Base-by-base conservation (phyloP, 2,888 invertebrate species). In the Apamea monoglypha region DNA sequence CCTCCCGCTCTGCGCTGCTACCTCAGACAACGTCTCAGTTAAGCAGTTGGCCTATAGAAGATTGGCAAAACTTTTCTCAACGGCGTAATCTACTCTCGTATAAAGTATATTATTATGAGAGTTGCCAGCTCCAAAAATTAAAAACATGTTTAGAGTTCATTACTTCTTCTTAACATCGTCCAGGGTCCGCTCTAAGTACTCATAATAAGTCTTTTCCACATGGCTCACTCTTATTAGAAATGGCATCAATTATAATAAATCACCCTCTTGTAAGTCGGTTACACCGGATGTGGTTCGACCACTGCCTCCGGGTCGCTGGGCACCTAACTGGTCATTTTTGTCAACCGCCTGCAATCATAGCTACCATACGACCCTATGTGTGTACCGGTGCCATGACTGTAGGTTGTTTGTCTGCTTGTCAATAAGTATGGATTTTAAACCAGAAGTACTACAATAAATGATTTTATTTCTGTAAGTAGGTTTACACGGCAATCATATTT, bases 321-420 rank as follows among this genome's bases (percentile, higher is more conserved):
- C 89, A 90, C 80, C 80, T 87, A 90, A 92, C 92, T 90, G 89
- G 90, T 91, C 85, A 91, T 93, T 94, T 86, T 95, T 94, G 95
- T 96, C 96, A 95, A 96, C 95, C 90, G 88, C 82, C 56, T 25
- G 63, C 91, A 94, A 95, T 95, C 93, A 94, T 87, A 89, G 87
- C 87, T 80, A 91, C 72, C 53, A 69, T 25, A 64, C 64, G 66
- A 86, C 88, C 89, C 86, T 83, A 89, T 88, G 80, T 82, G 80
- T 78, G 81, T 78, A 75, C 72, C 80, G 64, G 12, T 78, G 16
- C 61, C 70, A 73, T 76, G 12, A 63, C 16, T 12, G 44, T 32
- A 36, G 5, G 16, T 47, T 5, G 53, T 36, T 36, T 84, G 81
- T 82, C 47, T 74, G 83, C 47, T 6, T 72, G 70, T 79, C 69